Base-by-base conservation (phyloP, 2,888 invertebrate genomes). In the Dicranocentrus wangi region DNA sequence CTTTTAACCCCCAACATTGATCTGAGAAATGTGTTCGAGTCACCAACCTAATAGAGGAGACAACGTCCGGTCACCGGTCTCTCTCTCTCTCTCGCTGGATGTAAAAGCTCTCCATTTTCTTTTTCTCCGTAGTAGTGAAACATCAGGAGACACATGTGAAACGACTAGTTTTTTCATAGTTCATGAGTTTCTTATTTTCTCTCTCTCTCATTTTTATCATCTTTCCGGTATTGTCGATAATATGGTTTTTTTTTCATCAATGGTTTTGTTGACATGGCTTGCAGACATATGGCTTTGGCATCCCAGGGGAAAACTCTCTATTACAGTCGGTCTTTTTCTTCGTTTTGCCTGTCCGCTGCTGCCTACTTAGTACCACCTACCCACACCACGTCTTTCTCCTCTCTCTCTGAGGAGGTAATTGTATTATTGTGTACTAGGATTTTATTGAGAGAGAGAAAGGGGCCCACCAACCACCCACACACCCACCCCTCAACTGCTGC, bases 121-220 rank as follows among this genome's bases (percentile, higher is more conserved):
- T n/a, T n/a, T n/a, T n/a, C n/a, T n/a, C n/a, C n/a, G n/a, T n/a
- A n/a, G n/a, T n/a, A n/a, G n/a, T n/a, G n/a, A n/a, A n/a, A n/a
- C n/a, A n/a, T n/a, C n/a, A n/a, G n/a, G n/a, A n/a, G n/a, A 60
- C 25, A 53, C 53, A 53, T 21, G n/a, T 17, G n/a, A n/a, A n/a
- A 53, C 19, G 3, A 5, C 7, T 17, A 47, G 17, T n/a, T 19
- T 76, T 76, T 68, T 76, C 76, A 68, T 76, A 68, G 55, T 27
- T 71, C 55, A 65, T 65, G 42, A 69, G 42, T 78, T 78, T 55
- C 71, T 63, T 70, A 78, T 70, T 78, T 65, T 63, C 53, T 69
- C 43, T 60, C 78, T 63, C 53, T 69, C 43, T 60, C 78, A 72
- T 72, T 79, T 71, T 79, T 72, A 51, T 72, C 79, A 79, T 66